A percentile compares a stretch with the other conserved stretches of the same genome.
Evolutionary conservation across 2,888 invertebrate species (phyloP).

Genomic region (Saturnia japonica): DNA sequence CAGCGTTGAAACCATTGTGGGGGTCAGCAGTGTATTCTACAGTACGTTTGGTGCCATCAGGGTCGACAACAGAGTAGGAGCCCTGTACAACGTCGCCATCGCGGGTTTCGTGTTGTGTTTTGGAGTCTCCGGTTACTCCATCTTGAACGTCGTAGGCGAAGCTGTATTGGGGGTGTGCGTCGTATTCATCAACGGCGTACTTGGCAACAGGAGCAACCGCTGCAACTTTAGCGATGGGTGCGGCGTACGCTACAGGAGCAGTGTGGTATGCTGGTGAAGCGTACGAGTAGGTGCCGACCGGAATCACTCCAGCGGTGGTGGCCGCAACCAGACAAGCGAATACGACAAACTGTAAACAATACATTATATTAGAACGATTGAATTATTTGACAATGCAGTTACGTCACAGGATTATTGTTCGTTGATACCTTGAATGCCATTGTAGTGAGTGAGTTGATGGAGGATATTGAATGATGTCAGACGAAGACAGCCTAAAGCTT

Average conservation of each 20-base stretch:
- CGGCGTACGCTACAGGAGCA: constrained; percentile 51
- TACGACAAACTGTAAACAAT: constrained; percentile 60
- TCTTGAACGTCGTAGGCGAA: constrained; percentile 83
- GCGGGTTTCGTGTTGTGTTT: constrained; percentile 71
- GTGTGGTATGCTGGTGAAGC: constrained; percentile 46
- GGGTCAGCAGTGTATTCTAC: constrained; percentile 78
- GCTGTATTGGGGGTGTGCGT: constrained; percentile 66
- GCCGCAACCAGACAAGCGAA: constrained; percentile 65
- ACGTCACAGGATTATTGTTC: constrained; percentile 27
- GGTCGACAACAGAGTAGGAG: constrained; percentile 79
- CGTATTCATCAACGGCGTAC: constrained; percentile 53
- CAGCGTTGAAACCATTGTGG: constrained; percentile 81
- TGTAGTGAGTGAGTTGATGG: constrained; percentile 56
- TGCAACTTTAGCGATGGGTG: constrained; percentile 50
- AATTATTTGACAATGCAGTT: constrained; percentile 22
- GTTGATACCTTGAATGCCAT: constrained; percentile 75
- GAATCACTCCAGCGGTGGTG: constrained; percentile 62
- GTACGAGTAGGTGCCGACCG: constrained; percentile 53
- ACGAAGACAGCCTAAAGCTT: constrained; percentile 63
- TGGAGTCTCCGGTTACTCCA: constrained; percentile 74
- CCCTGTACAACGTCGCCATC: constrained; percentile 75
- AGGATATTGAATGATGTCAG: constrained; percentile 70
- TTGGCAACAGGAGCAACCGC: constrained; percentile 49
- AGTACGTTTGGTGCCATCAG: constrained; percentile 80
- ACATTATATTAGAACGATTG: neutral